Evolutionary conservation across 1,140 invertebrate genomes (phyloP).

Genomic region (Dufourea novaeangliae): DNA sequence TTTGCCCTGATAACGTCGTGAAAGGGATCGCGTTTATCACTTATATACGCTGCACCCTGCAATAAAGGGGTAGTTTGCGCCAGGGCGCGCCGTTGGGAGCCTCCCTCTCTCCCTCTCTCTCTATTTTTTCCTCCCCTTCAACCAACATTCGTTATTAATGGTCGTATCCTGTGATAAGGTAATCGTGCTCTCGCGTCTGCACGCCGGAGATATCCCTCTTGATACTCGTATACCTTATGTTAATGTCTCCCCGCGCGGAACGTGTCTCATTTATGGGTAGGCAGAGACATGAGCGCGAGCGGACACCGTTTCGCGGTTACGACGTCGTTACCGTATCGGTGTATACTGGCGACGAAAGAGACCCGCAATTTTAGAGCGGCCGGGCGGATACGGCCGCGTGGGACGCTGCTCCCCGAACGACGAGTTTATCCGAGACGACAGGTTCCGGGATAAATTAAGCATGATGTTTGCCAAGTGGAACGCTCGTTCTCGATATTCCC

Average conservation of each 20-base stretch:
- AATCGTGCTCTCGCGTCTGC: slow-evolving; percentile 38
- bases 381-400: background rate
- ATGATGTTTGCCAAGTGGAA: slow-evolving; percentile 34
- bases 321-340: slow-evolving; percentile 64
- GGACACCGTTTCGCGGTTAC: slow-evolving; percentile 59
- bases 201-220: slow-evolving; percentile 39
- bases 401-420: slow-evolving; percentile 2
- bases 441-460: slow-evolving; percentile 69
- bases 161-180: slow-evolving; percentile 47
- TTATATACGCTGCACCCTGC: background rate
- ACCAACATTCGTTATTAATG: slow-evolving; percentile 43
- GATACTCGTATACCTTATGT: slow-evolving; percentile 52
- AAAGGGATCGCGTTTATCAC: background rate
- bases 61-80: background rate
- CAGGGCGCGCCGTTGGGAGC: background rate
- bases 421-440: slow-evolving; percentile 50
- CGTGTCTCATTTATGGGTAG: slow-evolving; percentile 43
- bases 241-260: slow-evolving; percentile 27
- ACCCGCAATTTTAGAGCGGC: background rate
- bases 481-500: slow-evolving; percentile 19
- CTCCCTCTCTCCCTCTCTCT: no score
- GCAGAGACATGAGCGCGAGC: slow-evolving; percentile 13
- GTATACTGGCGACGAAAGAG: slow-evolving; percentile 45
- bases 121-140: no score
- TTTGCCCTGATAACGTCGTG: background rate